Base-by-base conservation (phyloP, 2,888 invertebrate genomes). In the Heliothis peltigera region DNA sequence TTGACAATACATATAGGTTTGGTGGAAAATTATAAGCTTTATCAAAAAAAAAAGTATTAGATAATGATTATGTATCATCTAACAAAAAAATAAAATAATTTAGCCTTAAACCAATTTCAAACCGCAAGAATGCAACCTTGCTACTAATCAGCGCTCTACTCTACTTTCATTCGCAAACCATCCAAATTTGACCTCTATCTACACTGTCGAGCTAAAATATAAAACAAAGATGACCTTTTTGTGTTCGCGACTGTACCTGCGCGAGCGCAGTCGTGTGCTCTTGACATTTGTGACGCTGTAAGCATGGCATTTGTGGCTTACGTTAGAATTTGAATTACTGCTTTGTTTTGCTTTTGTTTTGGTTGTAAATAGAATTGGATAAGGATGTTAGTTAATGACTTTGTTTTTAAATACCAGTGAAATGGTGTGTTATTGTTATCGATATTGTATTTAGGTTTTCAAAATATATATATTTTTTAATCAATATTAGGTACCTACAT, bases 141-240 rank as follows among this genome's bases (percentile, higher is more conserved):
- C 22, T 17, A 46, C 42, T 48, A 46, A 32, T 49, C 47, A 22
- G 8, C 17, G 43, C 19, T 65, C 61, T 59, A 70, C 44, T 65
- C 22, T 2, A 62, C 73, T 75, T 74, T 75, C 65, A 55, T 61
- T 70, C 18, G 58, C 47, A 44, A 58, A 51, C 17, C 54, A 63
- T 64, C 71, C 67, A 60, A 70, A 61, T 46, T 15, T 18, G 65
- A 66, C 76, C 73, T 77, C 22, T 17, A 4, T 43, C 28, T 28
- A 6, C 47, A n/a, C 21, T 18, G 21, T 42, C 42, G 17, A 61
- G 25, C 65, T 67, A 68, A 63, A 72, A 63, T 60, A 63, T 58
- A 59, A 70, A 74, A 84, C 84, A 84, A 83, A 84, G 81, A 75
- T 78, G 84, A 83, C 84, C 84, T 84, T 84, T 84, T 25, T 42